Evolutionary conservation across 2,113 vertebrate species (phyloP).

Genomic region (Crotalus viridis): DNA sequence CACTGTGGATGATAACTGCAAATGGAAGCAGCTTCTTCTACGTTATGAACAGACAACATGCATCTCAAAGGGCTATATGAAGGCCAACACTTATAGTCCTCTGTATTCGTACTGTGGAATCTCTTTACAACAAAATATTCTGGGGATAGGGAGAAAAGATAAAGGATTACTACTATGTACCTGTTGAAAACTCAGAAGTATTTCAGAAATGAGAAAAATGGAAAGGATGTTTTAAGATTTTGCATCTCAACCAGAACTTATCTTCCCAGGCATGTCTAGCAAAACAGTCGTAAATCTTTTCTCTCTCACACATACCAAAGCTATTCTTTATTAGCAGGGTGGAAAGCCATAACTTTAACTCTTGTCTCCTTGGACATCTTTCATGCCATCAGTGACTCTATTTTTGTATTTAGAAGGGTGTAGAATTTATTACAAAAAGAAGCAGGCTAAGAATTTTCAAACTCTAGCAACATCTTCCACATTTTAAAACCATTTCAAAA

Average conservation of each 20-base stretch:
- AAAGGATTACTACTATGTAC: background rate
- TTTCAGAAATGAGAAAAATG: background rate
- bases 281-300: background rate
- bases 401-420: background rate
- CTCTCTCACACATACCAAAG: background rate
- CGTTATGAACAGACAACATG: conserved; percentile 78
- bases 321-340: background rate
- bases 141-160: conserved; percentile 16
- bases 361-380: background rate
- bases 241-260: background rate
- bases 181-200: background rate
- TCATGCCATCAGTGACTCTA: background rate
- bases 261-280: background rate
- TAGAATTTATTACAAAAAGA: background rate
- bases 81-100: conserved; percentile 85
- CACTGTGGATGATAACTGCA: conserved; percentile 81
- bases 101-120: conserved; percentile 69
- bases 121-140: conserved; percentile 78
- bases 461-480: background rate
- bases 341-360: background rate
- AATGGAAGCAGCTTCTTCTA: conserved; percentile 77
- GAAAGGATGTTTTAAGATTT: background rate
- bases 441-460: background rate
- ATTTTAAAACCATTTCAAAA: background rate
- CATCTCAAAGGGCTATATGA: conserved; percentile 86